Evolutionary conservation across 2,888 invertebrate genomes (phyloP).

Genomic region (Cinara cedri): DNA sequence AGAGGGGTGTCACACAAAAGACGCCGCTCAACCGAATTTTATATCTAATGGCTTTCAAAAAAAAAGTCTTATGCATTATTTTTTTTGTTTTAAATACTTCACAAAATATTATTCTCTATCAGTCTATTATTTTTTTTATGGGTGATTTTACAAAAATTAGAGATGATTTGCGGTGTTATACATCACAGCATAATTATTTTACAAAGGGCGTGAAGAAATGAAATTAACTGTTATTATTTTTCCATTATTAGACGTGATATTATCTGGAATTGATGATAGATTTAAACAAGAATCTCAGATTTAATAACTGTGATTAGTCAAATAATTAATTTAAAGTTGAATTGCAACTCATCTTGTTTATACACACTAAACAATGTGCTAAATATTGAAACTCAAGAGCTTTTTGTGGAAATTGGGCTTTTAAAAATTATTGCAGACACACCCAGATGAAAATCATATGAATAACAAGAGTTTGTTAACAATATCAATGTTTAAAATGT

Average conservation of each 20-base stretch:
- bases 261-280: constrained; percentile 36
- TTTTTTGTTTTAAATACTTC: too few species aligned
- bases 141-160: neutral
- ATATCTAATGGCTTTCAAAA: too few species aligned
- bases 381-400: constrained; percentile 24
- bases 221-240: constrained; percentile 15
- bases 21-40: too few species aligned
- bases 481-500: neutral
- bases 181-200: constrained; percentile 3
- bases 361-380: constrained; percentile 19
- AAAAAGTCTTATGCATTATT: too few species aligned
- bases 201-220: constrained; percentile 28
- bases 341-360: constrained; percentile 10
- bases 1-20: too few species aligned
- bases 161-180: neutral
- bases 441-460: constrained; percentile 5
- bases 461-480: neutral
- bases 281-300: constrained; percentile 19
- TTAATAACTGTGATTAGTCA: constrained; percentile 20
- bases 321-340: constrained; percentile 14
- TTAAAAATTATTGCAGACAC: constrained; percentile 8
- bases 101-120: too few species aligned
- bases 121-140: too few species aligned
- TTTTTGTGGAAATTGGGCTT: constrained; percentile 13
- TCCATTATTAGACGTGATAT: constrained; percentile 37